Evolutionary conservation across 1,140 invertebrate species (phyloP), one percentile per base, ranked within the genome.

Genomic region (Hyles euphorbiae): DNA sequence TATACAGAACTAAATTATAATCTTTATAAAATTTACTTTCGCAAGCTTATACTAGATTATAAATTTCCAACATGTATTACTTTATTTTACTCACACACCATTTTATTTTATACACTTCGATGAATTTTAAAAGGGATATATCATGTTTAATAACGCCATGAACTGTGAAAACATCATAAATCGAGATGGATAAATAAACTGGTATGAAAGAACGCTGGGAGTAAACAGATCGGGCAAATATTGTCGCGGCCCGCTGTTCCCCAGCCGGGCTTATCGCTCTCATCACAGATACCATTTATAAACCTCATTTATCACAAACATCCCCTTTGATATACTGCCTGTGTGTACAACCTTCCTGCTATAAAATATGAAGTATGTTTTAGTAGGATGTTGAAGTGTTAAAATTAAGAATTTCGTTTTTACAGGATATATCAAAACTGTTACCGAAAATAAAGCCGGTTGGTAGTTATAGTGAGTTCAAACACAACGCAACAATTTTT

Each of bases 261-360:
- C 48, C 48, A 50, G 7, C 48, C 48, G 12, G 11, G 12, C 7
- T 33, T 50, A 50, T 50, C 48, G 48, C n/a, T 50, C 6, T 50
- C 48, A 50, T 50, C 48, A 50, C 48, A 50, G 5, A 50, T 50
- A 50, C 11, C 7, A 50, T 50, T 50, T 50, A 50, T 50, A 33
- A 50, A 32, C 22, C 48, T 32, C 48, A 50, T 50, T 50, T 50
- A 50, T 50, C 48, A 50, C 48, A 32, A 22, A 22, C 22, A 22
- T 32, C 11, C 12, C 34, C 48, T 50, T 33, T 50, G 11, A 48
- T 48, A 50, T 32, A 7, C 12, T 22, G 48, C 22, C 48, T 32
- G 48, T 2, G 34, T 22, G 22, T 12, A 50, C 22, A 6, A 32
- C 9, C 48, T 50, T 32, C 7, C 34, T 50, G 7, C 48, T 50